Base-by-base conservation (phyloP, 92 coral and sea anemone species). In the Epizoanthus illoricatus region DNA sequence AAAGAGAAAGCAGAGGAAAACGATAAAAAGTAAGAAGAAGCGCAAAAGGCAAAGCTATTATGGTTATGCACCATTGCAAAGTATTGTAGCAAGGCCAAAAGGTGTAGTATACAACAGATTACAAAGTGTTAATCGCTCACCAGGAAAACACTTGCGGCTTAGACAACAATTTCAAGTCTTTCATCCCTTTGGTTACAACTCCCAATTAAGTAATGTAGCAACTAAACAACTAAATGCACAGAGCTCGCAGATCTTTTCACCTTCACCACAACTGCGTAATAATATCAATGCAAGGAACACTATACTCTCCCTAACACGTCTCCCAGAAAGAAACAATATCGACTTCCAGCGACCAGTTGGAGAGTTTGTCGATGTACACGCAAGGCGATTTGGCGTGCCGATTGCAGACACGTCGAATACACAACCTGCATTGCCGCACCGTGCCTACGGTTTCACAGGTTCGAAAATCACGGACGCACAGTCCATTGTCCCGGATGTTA, bases 11-110 rank as follows among this genome's bases (percentile, higher is more conserved):
- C 70, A 39, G 47, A 43, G 61, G n/a, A 43, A 17, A 59, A 39
- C 59, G 61, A 33, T 43, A 41, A 78, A n/a, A 18, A 12, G 13
- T 13, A 78, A 63, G 56, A 64, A 24, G 23, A 78, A 78, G 42
- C 82, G 45, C 33, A 78, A 78, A 61, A 69, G 82, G 3, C 82
- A 78, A 28, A 39, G 36, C 21, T 78, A 62, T 43, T 78, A 78
- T 19, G n/a, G 54, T 45, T 5, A 18, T 45, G 64, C 70, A 18
- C 72, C 33, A 41, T 78, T 62, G 23, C 71, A 33, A 52, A 24
- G 40, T n/a, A 49, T 73, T 73, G 55, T 69, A 40, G 18, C 56
- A 39, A 78, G 62, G 36, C n/a, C 17, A 63, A 78, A 13, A 63
- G 7, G 4, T 54, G 10, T 42, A 19, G 11, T 57, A 10, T 12